Conservation (phyloP, 2,113 vertebrate species). For the Notothenia coriiceps region DNA sequence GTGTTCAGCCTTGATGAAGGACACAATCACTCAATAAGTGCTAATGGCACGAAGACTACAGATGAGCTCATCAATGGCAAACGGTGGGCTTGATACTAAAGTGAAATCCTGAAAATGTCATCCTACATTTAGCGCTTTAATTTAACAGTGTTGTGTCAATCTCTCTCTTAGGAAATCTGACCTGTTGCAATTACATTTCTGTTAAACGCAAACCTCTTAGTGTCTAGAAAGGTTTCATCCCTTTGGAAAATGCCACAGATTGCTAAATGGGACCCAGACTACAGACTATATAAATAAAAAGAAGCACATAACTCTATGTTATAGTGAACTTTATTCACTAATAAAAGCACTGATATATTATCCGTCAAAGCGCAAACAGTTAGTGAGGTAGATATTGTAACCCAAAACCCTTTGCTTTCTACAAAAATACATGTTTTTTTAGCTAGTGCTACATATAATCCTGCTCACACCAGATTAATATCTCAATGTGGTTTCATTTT, state of each 20-base stretch:
- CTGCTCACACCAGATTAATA: neutral
- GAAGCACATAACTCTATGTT: neutral
- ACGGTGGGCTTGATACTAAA: conserved; percentile 9
- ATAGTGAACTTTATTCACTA: neutral
- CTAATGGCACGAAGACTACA: conserved; percentile 38
- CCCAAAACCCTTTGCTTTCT: conserved; percentile 28
- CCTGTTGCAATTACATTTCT: conserved; percentile 7
- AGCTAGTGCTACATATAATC: too few relatives aligned
- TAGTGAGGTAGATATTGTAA: conserved; percentile 14
- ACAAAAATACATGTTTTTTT: too few relatives aligned
- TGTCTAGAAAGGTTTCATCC: neutral
- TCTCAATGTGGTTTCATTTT: conserved; percentile 15
- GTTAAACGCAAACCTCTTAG: conserved; percentile 11
- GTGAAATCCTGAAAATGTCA: conserved; percentile 33
- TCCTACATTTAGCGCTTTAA: conserved; percentile 16
- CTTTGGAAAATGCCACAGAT: neutral
- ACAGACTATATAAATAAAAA: conserved; percentile 5
- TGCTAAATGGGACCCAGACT: neutral
- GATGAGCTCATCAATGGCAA: conserved; percentile 43
- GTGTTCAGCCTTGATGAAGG: conserved; percentile 55
- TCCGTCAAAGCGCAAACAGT: conserved; percentile 20
- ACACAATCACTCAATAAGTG: conserved; percentile 41
- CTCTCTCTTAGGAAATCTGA: neutral
- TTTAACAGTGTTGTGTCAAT: conserved; percentile 1
- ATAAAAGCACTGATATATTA: conserved; percentile 15